phyloP scores from a whole-genome alignment of 2,888 invertebrate species.

The Synanthedon formicaeformis region DNA sequence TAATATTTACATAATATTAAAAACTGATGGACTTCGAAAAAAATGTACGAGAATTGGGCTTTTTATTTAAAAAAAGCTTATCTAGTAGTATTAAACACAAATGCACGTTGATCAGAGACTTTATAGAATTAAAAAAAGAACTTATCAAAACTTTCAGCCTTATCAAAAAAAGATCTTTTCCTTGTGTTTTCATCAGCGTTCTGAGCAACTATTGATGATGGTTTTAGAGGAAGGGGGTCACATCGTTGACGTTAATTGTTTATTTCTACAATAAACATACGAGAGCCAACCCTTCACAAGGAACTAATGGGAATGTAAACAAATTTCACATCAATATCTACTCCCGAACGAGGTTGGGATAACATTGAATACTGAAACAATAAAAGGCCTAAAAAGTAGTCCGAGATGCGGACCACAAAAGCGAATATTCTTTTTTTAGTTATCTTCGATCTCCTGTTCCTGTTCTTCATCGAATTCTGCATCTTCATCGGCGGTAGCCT shows the following conservation, averaged over 20 bases:
- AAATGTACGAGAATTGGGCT: conserved; percentile 56
- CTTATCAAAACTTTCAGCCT: conserved; percentile 42
- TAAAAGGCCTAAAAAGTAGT: conserved; percentile 26
- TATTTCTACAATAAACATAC: conserved; percentile 49
- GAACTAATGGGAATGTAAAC: conserved; percentile 64
- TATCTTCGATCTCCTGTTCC: conserved; percentile 78
- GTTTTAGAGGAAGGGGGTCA: conserved; percentile 40
- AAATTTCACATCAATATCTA: conserved; percentile 30
- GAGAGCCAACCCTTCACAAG: conserved; percentile 58
- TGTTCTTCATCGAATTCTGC: conserved; percentile 85
- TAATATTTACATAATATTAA: conserved; percentile 33
- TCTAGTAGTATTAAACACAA: too few relatives aligned
- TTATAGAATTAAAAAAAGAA: too few relatives aligned
- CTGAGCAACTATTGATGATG: conserved; percentile 21
- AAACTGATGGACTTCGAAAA: conserved; percentile 62
- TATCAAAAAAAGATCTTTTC: conserved; percentile 66
- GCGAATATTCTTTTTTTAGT: conserved; percentile 25
- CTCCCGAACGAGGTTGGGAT: conserved; percentile 29
- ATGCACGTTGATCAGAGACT: too few relatives aligned
- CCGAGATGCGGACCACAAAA: conserved; percentile 16
- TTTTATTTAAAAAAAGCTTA: conserved; percentile 6
- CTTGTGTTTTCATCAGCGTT: conserved; percentile 52
- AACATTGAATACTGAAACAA: conserved; percentile 29
- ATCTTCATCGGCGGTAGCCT: conserved; percentile 86
- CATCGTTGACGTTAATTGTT: conserved; percentile 44